Base-by-base conservation (phyloP, 2,888 invertebrate genomes). In the Frankliniella intonsa region DNA sequence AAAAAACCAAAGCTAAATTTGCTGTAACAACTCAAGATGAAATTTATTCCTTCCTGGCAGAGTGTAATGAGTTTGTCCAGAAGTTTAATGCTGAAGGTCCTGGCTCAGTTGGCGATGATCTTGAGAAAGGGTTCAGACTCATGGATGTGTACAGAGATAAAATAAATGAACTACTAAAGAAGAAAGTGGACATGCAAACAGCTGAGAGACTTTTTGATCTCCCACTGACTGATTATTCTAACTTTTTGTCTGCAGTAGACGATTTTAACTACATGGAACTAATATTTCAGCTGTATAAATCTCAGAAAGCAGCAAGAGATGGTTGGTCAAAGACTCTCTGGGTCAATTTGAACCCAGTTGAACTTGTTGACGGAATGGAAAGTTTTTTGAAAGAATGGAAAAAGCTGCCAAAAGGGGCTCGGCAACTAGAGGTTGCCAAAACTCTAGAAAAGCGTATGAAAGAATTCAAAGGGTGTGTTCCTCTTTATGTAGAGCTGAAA, bases 131-230 rank as follows among this genome's bases (percentile, higher is more conserved):
- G 83, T 84, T 92, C 0, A 85, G 90, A 22, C 88, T 94, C 50
- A 93, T 95, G 92, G 93, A 94, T 86, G 92, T 91, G 86, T 83
- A 84, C 84, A 76, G 87, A 17, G 90, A 91, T 85, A 90, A 92
- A 85, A 93, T 97, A 84, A 90, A 91, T 5, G 90, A 91, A 76
- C 86, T 94, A 14, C 95, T 96, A 86, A 87, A 87, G 0, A 91
- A 92, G 19, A 91, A 94, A 84, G 89, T 90, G 82, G 91, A 90
- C 83, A 87, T 92, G 85, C 90, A 91, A 8, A 92, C 92, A 82
- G 95, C 96, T 0, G 97, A 97, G 88, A 92, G 94, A 86, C 90
- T 97, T 5, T 97, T 97, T 87, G 96, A 96, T 85, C 93, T 97
- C 85, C 93, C 95, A 0, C 90, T 96, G 81, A 93, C 95, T 0